Evolutionary conservation across 2,113 vertebrate genomes (phyloP).

Genomic region (Lipophrys pholis): DNA sequence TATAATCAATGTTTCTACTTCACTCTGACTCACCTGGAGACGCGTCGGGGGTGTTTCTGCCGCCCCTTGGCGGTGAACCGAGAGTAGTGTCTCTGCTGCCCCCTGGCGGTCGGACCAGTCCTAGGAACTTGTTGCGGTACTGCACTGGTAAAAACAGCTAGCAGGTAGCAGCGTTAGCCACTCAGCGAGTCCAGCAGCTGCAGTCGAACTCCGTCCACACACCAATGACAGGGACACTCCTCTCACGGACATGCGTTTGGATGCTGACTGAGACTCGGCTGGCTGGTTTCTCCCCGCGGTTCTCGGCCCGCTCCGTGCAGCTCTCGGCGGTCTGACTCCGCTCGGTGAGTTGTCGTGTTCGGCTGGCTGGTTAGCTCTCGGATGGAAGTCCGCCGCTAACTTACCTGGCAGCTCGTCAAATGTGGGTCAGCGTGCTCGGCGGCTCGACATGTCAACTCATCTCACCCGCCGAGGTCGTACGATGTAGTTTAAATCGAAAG

Average conservation of each 20-base stretch:
- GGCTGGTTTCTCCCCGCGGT: slow-evolving; percentile 3
- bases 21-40: no score
- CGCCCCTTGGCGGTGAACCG: no score
- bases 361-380: neutral
- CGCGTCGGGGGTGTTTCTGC: no score
- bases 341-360: slow-evolving; percentile 66
- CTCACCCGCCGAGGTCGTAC: no score
- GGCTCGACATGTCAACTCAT: neutral
- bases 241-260: slow-evolving; percentile 63
- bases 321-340: slow-evolving; percentile 34
- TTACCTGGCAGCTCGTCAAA: neutral
- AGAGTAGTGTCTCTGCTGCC: neutral
- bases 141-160: slow-evolving; percentile 48
- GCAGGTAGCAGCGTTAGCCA: slow-evolving; percentile 34
- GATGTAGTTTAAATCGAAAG: no score
- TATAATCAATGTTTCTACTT: no score
- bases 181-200: slow-evolving; percentile 30
- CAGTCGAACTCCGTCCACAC: slow-evolving; percentile 55
- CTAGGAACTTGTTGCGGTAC: slow-evolving; percentile 68
- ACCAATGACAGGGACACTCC: slow-evolving; percentile 52
- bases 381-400: slow-evolving; percentile 24
- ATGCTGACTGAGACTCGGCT: slow-evolving; percentile 46
- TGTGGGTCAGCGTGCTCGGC: neutral
- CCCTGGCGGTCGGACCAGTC: slow-evolving; percentile 10
- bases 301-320: slow-evolving; percentile 13